Percentiles rank a stretch among this genome's conserved stretches.
These are phyloP conservation scores for Ascaphus truei DNA, from an alignment of 2,113 vertebrate species.

Conservation along the genomic window DNA sequence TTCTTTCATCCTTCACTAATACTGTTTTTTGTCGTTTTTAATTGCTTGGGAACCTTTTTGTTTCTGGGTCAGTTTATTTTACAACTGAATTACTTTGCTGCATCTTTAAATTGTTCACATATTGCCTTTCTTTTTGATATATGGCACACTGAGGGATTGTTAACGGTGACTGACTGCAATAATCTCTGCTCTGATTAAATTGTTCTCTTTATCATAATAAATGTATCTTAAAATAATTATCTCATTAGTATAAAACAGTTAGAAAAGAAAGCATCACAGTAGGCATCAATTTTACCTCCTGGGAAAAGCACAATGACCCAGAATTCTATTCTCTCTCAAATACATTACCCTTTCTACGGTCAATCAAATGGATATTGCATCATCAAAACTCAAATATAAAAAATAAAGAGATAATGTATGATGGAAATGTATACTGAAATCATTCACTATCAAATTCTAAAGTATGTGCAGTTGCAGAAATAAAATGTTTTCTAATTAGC, in stretches of 20 bases:
- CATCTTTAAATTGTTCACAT: not conserved
- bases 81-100: not conserved
- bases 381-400: no score
- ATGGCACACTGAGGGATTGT: not conserved
- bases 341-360: conserved; percentile 4
- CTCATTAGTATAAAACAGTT: conserved; percentile 17
- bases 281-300: conserved; percentile 7
- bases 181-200: not conserved
- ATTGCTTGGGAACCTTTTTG: no score
- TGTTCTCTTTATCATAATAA: conserved; percentile 9
- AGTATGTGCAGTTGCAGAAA: no score
- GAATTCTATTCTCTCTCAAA: not conserved
- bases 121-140: not conserved
- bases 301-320: conserved; percentile 10
- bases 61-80: no score
- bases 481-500: no score
- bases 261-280: conserved; percentile 17
- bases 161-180: conserved; percentile 7
- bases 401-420: no score
- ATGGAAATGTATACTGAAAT: no score
- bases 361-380: no score
- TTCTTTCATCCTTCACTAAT: no score
- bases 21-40: no score
- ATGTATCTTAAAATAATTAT: conserved; percentile 21
- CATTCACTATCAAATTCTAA: no score